phyloP scores from a whole-genome alignment of 64 coral and sea anemone genomes.

The Dendronephthya gigantea region DNA sequence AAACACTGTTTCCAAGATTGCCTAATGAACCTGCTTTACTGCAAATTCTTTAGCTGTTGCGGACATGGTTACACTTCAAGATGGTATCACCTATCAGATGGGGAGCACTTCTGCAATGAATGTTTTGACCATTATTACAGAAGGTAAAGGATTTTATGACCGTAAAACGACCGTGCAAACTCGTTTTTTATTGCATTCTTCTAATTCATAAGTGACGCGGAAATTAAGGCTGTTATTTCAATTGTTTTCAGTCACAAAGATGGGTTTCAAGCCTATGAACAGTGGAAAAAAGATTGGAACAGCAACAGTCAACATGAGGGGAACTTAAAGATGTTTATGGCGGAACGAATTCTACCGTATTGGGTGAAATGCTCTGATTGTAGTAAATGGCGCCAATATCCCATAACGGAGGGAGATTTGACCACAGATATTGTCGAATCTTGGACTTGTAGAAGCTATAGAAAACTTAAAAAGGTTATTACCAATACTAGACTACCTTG shows the following conservation, averaged over 20 bases:
- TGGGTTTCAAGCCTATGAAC: slow-evolving; percentile 63
- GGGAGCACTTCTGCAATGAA: slow-evolving; percentile 95
- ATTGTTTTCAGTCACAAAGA: slow-evolving; percentile 58
- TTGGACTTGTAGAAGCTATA: slow-evolving; percentile 43
- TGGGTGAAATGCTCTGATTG: slow-evolving; percentile 78
- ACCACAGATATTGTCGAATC: slow-evolving; percentile 37
- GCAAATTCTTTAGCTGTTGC: no score
- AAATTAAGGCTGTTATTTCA: not conserved
- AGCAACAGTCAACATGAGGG: slow-evolving; percentile 58
- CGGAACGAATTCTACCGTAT: slow-evolving; percentile 69
- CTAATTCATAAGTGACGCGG: no score
- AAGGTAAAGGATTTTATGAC: no score
- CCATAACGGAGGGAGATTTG: slow-evolving; percentile 36
- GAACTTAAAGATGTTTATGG: slow-evolving; percentile 71
- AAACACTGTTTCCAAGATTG: not conserved
- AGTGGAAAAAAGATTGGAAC: slow-evolving; percentile 91
- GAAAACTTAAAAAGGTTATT: not conserved
- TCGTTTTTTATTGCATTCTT: no score
- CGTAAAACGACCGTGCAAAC: no score
- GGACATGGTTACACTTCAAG: slow-evolving; percentile 87
- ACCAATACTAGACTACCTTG: not conserved
- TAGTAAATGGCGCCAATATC: slow-evolving; percentile 63
- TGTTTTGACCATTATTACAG: slow-evolving; percentile 96
- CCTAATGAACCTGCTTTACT: not conserved
- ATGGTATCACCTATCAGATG: slow-evolving; percentile 97